Base-by-base conservation (phyloP, 2,888 invertebrate species). In the Bimastos eiseni region DNA sequence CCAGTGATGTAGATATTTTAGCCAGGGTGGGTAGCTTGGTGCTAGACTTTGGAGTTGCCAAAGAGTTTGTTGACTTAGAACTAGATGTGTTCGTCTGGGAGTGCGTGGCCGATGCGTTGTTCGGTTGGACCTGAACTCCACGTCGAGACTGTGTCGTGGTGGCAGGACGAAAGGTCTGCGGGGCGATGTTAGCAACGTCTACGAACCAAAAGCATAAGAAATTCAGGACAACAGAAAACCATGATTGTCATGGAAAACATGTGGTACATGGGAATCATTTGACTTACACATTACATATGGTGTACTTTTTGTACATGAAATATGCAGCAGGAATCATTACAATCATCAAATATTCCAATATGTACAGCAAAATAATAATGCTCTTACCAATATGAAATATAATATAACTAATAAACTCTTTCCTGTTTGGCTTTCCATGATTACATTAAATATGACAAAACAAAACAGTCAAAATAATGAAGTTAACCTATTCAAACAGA, bases 101-200 rank as follows among this genome's bases (percentile, higher is more conserved):
- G 83, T 90, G 90, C 13, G 88, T 49, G 34, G 44, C 86, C 0
- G 90, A 90, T 13, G 44, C 33, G 30, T 86, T 83, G 44, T 41
- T 88, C 0, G 86, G 33, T 11, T 86, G 86, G 2, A 37, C 41
- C 88, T 90, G 44, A 44, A 49, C 90, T 30, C 90, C 90, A 13
- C 88, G 38, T 24, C 89, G 89, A 2, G 86, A 38, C 70, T 91
- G 89, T 36, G 83, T 41, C 33, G 88, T 88, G 33, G 88, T 88
- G 17, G 83, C 33, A 33, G 90, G 83, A 24, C 91, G 84, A 49
- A 90, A 83, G 21, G 91, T 86, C 84, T 92, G 92, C 17, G 92
- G 92, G 36, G 92, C 91, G n/a, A 92, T 92, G 90, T 92, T 91
- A 37, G 91, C 91, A 11, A 92, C 91, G 37, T 91, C 92, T 92